Evolutionary conservation across 2,113 vertebrate species (phyloP), one percentile per base, ranked within the genome.

Genomic region (Lophotis ruficrista): DNA sequence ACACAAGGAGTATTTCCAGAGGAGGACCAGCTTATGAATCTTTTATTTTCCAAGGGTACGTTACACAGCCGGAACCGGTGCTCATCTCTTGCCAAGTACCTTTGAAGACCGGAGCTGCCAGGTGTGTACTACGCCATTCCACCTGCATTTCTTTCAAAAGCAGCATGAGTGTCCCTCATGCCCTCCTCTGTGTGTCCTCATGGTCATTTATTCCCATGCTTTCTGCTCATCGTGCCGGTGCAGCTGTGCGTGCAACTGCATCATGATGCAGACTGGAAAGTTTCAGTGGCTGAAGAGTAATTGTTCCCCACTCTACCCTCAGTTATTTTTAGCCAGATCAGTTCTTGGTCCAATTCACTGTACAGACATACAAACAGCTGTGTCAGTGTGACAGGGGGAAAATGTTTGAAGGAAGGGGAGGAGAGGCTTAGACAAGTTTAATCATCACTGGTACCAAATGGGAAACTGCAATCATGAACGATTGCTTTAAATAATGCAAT

Each of bases 251-350:
- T 87, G 69, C 81, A 66, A 62, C 69, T 77, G 73, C 78, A 62
- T 41, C 2, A 0, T 2, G 23, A 76, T 2, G 7, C 37, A 48
- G 66, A 64, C 1, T 45, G 43, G 58, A 33, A 60, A 48, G 61
- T 64, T 79, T 80, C 66, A 43, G 62, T 43, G 48, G 9, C 66
- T 83, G 58, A 88, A 56, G 51, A 60, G 48, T n/a, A 82, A 51
- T 9, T 70, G 41, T 30, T 85, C 51, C 38, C 53, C 38, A 25
- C n/a, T 58, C 48, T 64, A 47, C 20, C 9, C 57, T 41, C 10
- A 4, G 53, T 64, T 96, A 83, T 88, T 94, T 94, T 93, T 90
- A 92, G 70, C 61, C 5, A 9, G 28, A 68, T 79, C 51, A 41
- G 61, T 54, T 90, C n/a, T 31, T 75, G 41, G 73, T 91, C 56